phyloP scores from a whole-genome alignment of 2,113 vertebrate species.

The Onychostoma macrolepis region DNA sequence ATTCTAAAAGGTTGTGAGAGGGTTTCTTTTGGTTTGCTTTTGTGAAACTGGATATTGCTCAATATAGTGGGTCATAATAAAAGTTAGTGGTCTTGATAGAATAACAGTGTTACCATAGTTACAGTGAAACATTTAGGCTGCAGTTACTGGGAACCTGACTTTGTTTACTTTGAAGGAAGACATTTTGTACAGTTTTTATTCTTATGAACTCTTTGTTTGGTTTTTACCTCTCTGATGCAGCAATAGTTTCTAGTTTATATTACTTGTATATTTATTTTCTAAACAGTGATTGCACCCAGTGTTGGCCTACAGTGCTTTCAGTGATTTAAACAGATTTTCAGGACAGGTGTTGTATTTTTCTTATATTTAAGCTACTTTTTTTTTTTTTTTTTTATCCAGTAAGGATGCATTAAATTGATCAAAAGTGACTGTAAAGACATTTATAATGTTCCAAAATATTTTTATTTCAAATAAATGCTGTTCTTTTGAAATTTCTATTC shows the following conservation, averaged over 20 bases:
- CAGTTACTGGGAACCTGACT: neutral
- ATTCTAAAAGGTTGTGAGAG: neutral
- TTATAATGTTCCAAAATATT: neutral
- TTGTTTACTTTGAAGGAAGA: neutral
- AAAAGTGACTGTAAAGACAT: neutral
- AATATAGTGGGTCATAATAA: slow-evolving; percentile 6
- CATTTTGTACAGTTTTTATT: neutral
- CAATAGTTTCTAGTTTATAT: neutral
- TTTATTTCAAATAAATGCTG: too few species aligned
- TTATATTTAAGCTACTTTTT: neutral
- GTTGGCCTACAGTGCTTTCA: neutral
- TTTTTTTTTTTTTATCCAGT: neutral
- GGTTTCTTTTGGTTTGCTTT: neutral
- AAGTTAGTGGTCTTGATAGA: slow-evolving; percentile 6
- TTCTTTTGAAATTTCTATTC: neutral
- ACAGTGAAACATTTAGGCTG: neutral
- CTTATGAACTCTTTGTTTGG: neutral
- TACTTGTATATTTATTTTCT: neutral
- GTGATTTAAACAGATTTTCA: neutral
- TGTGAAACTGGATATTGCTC: neutral
- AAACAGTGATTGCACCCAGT: neutral
- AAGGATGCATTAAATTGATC: neutral
- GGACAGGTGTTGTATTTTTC: neutral
- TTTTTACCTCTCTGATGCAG: neutral
- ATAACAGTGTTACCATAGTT: slow-evolving; percentile 18